Evolutionary conservation across 2,797 vertebrate species (phyloP).

Genomic region (Typhlichthys eigenmanni): DNA sequence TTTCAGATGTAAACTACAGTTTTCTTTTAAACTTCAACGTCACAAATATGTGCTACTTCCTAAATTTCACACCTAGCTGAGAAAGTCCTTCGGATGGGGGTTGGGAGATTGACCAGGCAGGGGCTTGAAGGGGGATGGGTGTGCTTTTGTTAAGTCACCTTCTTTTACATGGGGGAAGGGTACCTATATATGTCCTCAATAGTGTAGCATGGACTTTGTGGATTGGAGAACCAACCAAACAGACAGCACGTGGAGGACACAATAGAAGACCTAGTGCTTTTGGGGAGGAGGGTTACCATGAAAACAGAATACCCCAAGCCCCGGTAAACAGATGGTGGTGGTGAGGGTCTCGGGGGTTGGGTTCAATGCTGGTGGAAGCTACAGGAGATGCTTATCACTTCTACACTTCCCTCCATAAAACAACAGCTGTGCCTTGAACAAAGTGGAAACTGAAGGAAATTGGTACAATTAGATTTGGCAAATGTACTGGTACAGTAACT

Average conservation of each 20-base stretch:
- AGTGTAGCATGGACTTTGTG: too few relatives aligned
- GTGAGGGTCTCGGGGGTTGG: slow-evolving; percentile 65
- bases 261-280: slow-evolving; percentile 56
- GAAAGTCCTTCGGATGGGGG: too few relatives aligned
- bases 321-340: slow-evolving; percentile 73
- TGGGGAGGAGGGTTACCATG: slow-evolving; percentile 71
- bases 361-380: slow-evolving; percentile 53
- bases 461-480: background rate
- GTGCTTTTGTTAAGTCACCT: too few relatives aligned
- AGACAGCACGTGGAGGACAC: slow-evolving; percentile 58
- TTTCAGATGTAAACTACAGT: too few relatives aligned
- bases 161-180: too few relatives aligned
- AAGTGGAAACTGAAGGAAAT: background rate
- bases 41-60: too few relatives aligned
- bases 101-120: too few relatives aligned
- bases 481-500: background rate
- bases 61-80: too few relatives aligned
- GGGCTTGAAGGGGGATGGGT: too few relatives aligned
- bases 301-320: slow-evolving; percentile 72
- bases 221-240: slow-evolving; percentile 12
- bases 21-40: too few relatives aligned
- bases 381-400: slow-evolving; percentile 57
- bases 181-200: too few relatives aligned
- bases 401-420: slow-evolving; percentile 34
- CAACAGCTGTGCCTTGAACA: slow-evolving; percentile 14